phyloP scores from a whole-genome alignment of 2,113 vertebrate genomes.

The Eudyptes chrysolophus region DNA sequence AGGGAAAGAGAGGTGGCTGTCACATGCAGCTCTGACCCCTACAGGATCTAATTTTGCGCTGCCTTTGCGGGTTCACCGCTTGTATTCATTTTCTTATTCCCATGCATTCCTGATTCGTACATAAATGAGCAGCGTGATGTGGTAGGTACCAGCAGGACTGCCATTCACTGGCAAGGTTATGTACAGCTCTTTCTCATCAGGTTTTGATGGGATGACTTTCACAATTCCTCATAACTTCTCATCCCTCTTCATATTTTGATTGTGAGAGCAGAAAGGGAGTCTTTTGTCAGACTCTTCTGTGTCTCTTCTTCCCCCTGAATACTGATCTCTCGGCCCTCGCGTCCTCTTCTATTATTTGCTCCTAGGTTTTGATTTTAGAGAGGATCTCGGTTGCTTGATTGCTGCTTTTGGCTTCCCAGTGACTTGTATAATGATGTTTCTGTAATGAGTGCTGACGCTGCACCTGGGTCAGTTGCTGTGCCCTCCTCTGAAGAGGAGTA shows the following conservation, averaged over 20 bases:
- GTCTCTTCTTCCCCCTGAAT: background rate
- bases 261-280: background rate
- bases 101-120: background rate
- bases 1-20: background rate
- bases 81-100: background rate
- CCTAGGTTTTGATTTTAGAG: slow-evolving; percentile 1
- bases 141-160: background rate
- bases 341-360: background rate
- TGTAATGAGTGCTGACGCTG: background rate
- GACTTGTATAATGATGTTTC: background rate
- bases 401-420: background rate
- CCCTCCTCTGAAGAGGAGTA: background rate
- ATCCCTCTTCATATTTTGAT: background rate
- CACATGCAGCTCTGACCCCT: background rate
- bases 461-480: background rate
- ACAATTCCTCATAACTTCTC: background rate
- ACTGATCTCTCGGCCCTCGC: background rate
- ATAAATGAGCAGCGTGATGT: background rate
- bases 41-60: background rate
- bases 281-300: background rate
- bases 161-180: background rate
- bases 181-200: background rate
- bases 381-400: background rate
- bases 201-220: background rate
- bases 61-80: background rate